Base-by-base conservation (phyloP, 2,888 invertebrate genomes). In the Hypena proboscidalis region DNA sequence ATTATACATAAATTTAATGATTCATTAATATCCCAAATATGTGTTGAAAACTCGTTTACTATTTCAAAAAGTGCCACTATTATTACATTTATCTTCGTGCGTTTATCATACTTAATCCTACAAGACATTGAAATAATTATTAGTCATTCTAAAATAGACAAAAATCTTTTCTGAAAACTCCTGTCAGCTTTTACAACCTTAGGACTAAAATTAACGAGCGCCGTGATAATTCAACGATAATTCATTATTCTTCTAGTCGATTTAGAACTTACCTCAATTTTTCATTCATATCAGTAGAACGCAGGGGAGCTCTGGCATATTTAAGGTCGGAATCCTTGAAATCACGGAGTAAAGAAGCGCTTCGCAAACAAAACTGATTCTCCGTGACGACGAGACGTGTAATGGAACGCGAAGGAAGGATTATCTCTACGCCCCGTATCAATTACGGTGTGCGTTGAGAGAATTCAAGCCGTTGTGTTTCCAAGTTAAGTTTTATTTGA, bases 381-480 rank as follows among this genome's bases (percentile, higher is more conserved):
- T 36, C 13, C 30, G 31, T 55, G 62, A 48, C 60, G 62, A 31
- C 42, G 36, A 52, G 55, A 64, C 63, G 61, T 62, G 65, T 68
- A 71, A 71, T 70, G 60, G 65, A 57, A 67, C 57, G 52, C 43
- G 21, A 44, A 27, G 14, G 34, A 50, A 30, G 60, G 68, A 66
- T 66, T 70, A 65, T 64, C 58, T 51, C 19, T 21, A 34, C 44
- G 35, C 42, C 34, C 38, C 43, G 53, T 58, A 57, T 60, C 58
- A 47, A 53, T 67, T 59, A 43, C 51, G 34, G 27, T 60, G 35
- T 60, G 51, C 60, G 44, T 44, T 46, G 36, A 36, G 40, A 48
- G 51, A 64, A 64, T 61, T 61, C 41, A 38, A 19, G 44, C 9
- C 37, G 15, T 33, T 33, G 33, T 33, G 33, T 30, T 21, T 23